A percentile compares a stretch with the other conserved stretches of the same genome.
These are phyloP conservation scores for Labrus mixtus DNA, from an alignment of 2,113 vertebrate species.

Conservation along the genomic window DNA sequence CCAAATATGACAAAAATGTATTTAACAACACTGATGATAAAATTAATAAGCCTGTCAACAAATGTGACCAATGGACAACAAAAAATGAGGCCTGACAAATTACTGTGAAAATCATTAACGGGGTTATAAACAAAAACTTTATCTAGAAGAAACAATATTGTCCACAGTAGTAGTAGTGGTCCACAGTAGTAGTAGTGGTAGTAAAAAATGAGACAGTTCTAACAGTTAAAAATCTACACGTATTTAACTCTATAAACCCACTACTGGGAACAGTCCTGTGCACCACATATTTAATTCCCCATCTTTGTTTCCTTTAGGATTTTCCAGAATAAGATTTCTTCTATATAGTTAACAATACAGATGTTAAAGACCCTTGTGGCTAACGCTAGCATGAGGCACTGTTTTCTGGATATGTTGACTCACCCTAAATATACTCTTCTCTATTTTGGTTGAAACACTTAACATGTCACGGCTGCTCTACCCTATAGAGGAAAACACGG, in stretches of 20 bases:
- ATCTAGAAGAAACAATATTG: too few relatives aligned
- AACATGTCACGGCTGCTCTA: conserved; percentile 73
- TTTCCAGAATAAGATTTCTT: conserved; percentile 46
- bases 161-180: too few relatives aligned
- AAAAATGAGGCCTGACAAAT: too few relatives aligned
- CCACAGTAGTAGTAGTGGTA: too few relatives aligned
- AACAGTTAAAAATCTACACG: background rate
- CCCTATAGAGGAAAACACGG: conserved; percentile 74
- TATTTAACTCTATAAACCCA: background rate
- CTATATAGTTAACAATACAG: conserved; percentile 64
- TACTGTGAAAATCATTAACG: too few relatives aligned
- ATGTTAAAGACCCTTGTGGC: conserved; percentile 72
- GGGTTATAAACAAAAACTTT: too few relatives aligned
- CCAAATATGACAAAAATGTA: too few relatives aligned
- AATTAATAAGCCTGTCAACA: too few relatives aligned
- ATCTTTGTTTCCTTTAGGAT: conserved; percentile 36
- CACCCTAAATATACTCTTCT: conserved; percentile 72
- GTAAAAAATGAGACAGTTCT: too few relatives aligned
- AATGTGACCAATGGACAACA: too few relatives aligned
- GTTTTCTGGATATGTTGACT: conserved; percentile 77
- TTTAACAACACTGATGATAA: too few relatives aligned
- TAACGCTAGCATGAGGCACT: conserved; percentile 67
- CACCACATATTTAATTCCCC: conserved; percentile 18
- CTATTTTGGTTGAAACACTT: conserved; percentile 72
- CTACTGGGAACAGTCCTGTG: background rate